Base-by-base conservation (phyloP, 2,888 invertebrate genomes). In the Norana najaformis region DNA sequence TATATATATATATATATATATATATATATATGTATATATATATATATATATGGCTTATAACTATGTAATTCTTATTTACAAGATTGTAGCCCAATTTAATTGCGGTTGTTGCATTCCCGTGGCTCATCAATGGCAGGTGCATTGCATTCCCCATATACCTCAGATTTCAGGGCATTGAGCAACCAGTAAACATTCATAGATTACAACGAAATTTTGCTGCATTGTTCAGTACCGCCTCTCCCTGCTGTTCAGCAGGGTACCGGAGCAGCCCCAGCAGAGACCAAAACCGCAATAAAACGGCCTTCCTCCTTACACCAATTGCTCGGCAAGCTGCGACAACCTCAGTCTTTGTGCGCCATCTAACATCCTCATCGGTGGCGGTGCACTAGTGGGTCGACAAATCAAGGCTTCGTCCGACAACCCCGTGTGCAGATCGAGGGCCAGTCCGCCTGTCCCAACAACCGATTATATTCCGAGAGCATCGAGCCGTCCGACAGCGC, bases 401-500 rank as follows among this genome's bases (percentile, higher is more conserved):
- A 41, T 83, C 20, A 91, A 91, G 39, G 90, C 91, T 6, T 90
- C 90, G n/a, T 91, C 91, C 18, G 91, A 91, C 41, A 90, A 91
- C 47, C 91, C 91, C 14, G 35, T 91, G 4, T 89, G 47, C 34
- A 85, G 89, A 34, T 34, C 16, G 38, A n/a, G 36, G 38, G 88
- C 30, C 82, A 83, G 89, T 20, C 92, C 92, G 1, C 91, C 92
- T 1, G 34, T 92, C 20, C 92, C 92, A 18, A 91, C 91, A 2
- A 34, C 91, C 30, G 91, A 91, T 37, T 91, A 91, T 89, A 36
- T 90, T 18, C 36, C 53, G 37, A 85, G 90, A n/a, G 83, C 89
- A n/a, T 34, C 16, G 18, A n/a, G 39, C 30, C 90, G 38, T 16
- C 85, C 85, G 18, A 11, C 36, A 18, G 36, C 14, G 35, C 36